These are phyloP conservation scores for Xiphydria camelus DNA, from an alignment of 2,888 invertebrate species.

Conservation along the genomic window DNA sequence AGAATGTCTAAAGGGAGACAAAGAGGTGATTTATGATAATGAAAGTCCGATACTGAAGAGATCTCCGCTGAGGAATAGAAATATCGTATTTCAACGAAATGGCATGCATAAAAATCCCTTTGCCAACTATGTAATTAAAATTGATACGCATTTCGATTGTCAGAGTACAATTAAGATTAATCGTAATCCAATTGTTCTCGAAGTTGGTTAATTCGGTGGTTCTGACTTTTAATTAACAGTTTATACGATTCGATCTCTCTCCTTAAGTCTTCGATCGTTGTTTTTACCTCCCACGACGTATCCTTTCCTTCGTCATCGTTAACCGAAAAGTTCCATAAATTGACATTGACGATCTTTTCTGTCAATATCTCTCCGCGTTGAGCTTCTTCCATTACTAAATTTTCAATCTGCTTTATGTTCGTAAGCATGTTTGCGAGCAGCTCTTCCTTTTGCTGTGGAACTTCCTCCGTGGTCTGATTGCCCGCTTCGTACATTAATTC, in stretches of 20 bases:
- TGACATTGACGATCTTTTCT: constrained; percentile 26
- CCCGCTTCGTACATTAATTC: constrained; percentile 29
- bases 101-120: too few species aligned
- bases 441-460: constrained; percentile 20
- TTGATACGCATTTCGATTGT: too few species aligned
- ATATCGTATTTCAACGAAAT: too few species aligned
- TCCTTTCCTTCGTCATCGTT: constrained; percentile 19
- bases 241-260: constrained; percentile 24
- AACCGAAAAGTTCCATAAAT: constrained; percentile 24
- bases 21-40: too few species aligned
- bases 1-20: too few species aligned
- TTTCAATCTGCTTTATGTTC: constrained; percentile 29
- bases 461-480: constrained; percentile 15
- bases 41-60: too few species aligned
- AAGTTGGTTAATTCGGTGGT: constrained; percentile 24
- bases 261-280: constrained; percentile 24
- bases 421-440: constrained; percentile 24
- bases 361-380: constrained; percentile 23
- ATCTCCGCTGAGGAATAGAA: too few species aligned
- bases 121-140: too few species aligned
- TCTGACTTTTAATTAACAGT: constrained; percentile 24
- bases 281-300: constrained; percentile 31
- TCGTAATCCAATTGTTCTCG: constrained; percentile 15
- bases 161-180: constrained; percentile 10
- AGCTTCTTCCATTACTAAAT: constrained; percentile 29